Percentiles rank a stretch among this genome's conserved stretches.
phyloP scores from a whole-genome alignment of 2,113 vertebrate genomes.

The Semnornis frantzii region DNA sequence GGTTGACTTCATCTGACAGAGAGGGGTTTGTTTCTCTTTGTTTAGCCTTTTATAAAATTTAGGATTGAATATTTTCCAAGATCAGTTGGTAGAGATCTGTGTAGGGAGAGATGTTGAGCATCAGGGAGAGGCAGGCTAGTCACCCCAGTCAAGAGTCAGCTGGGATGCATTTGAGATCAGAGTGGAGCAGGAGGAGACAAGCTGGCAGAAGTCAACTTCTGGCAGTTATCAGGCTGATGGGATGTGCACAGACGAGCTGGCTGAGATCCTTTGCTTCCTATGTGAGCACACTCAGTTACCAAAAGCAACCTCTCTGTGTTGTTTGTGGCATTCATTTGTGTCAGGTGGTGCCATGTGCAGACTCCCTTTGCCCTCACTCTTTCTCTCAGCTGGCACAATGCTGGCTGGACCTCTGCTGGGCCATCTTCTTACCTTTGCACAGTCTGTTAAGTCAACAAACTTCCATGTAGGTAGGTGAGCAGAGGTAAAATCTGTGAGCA shows the following conservation, averaged over 20 bases:
- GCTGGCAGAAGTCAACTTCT: background rate
- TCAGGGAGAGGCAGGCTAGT: background rate
- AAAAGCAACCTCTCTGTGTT: background rate
- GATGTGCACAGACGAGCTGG: background rate
- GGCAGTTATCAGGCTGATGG: background rate
- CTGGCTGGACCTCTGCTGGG: background rate
- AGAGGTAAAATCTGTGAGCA: background rate
- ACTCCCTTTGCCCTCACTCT: background rate
- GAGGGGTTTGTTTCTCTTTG: background rate
- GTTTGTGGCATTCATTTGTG: background rate
- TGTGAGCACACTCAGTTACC: background rate
- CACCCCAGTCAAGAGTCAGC: background rate
- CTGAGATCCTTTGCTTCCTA: background rate
- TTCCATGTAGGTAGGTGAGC: background rate
- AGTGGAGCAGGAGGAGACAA: background rate
- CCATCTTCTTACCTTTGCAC: background rate
- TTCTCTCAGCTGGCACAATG: background rate
- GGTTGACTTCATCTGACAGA: background rate
- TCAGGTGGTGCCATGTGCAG: background rate
- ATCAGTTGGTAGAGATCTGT: background rate
- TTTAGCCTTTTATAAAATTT: background rate
- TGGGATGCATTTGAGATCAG: background rate
- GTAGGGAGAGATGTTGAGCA: background rate
- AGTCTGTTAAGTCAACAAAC: background rate
- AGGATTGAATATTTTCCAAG: background rate